Evolutionary conservation across 1,140 invertebrate species (phyloP), one percentile per base, ranked within the genome.

Genomic region (Papilio xuthus): DNA sequence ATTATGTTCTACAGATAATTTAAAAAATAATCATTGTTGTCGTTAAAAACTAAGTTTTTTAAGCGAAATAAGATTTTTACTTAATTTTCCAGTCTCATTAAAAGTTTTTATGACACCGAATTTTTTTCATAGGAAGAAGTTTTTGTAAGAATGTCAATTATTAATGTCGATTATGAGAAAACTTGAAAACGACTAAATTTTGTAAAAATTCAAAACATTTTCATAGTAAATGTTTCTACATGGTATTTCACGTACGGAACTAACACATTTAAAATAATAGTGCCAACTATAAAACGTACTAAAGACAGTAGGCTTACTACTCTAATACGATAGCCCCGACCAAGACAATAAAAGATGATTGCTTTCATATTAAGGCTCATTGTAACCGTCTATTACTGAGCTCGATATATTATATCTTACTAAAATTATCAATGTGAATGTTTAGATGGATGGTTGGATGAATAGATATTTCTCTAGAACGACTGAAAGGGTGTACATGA

Each of bases 261-360:
- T 72, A 72, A 41, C 70, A 44, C 70, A 47, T 72, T 72, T 71
- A 47, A 72, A 72, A 72, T 72, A 47, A 72, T 72, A 72, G 41
- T 47, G 32, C 4, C 41, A 44, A 26, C 41, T 9, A 41, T 72
- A 75, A 75, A 75, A n/a, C n/a, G n/a, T n/a, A n/a, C n/a, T n/a
- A n/a, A n/a, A n/a, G 72, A 75, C 72, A 44, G 41, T 53, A 37
- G 28, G 72, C 72, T 75, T 75, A 56, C 72, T 73, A 13, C 72
- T 75, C 26, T 56, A 56, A 75, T 56, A 75, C 56, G 50, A 75
- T 75, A 75, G 50, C 72, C 72, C n/a, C 20, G 72, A 56, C 41
- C 50, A 37, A 75, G 50, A 75, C 72, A 75, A 75, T 75, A 75
- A 75, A 75, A 75, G 72, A 56, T 56, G 72, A 75, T 75, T 75